Evolutionary conservation across 2,113 vertebrate species (phyloP), one percentile per base, ranked within the genome.

Genomic region (Albula glossodonta): DNA sequence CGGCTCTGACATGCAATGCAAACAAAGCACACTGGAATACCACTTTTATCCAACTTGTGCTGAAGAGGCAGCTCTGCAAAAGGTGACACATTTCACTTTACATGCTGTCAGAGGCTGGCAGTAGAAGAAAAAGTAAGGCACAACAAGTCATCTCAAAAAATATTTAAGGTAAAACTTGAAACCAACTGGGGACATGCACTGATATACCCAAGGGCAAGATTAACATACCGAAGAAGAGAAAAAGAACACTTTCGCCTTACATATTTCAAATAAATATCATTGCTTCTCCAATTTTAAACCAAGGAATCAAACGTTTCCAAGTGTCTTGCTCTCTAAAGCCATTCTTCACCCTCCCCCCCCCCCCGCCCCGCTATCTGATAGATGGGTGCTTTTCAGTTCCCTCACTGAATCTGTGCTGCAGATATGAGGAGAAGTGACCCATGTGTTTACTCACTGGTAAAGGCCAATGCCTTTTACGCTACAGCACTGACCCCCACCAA

Each of bases 391-490:
- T 25, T 52, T 87, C 88, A 81, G n/a, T 82, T 85, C 79, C 86
- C 80, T 52, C n/a, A 53, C 51, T 74, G 74, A 87, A 80, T 85
- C 87, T 70, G 80, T 25, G 85, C 88, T 84, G 85, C 79, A 86
- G 89, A 86, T 22, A 86, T 22, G 83, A 89, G 85, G 78, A 63
- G 91, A 91, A 52, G 17, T 88, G 88, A 93, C 87, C 88, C 87
- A 89, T 86, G 91, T 90, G 87, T 91, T 92, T 93, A 82, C 51
- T 90, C 88, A 19, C 17, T 91, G 90, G 87, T 82, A 63, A 93
- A 92, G 91, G 90, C 88, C 91, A 94, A 90, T 88, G 79, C 90
- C 92, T 93, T 94, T 91, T 89, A 86, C 89, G 91, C 90, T 84
- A 86, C 66, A 92, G 85, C 91, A 87, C 79, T 93, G 93, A 94